Evolutionary conservation across 2,113 vertebrate genomes (phyloP).

Genomic region (Scophthalmus maximus): DNA sequence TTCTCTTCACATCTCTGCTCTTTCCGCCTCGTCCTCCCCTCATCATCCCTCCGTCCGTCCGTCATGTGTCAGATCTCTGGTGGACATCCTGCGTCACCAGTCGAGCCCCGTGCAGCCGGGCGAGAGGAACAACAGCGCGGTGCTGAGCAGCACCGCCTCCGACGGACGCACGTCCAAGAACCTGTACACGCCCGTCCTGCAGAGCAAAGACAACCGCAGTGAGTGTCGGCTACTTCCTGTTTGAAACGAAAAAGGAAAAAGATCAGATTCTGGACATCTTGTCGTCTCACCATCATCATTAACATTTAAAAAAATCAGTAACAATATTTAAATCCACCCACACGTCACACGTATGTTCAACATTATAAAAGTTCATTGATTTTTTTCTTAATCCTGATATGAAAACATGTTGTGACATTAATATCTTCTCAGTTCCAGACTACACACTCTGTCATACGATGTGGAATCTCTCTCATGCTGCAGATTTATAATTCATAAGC

Average conservation of each 20-base stretch:
- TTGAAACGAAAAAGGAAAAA: not conserved
- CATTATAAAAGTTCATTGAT: no score
- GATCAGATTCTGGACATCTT: no score
- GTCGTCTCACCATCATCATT: no score
- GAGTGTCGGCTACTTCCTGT: conserved; percentile 61
- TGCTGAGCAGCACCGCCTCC: conserved; percentile 73
- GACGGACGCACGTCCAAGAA: conserved; percentile 85
- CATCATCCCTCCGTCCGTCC: not conserved
- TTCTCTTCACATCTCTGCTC: not conserved
- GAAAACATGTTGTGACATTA: no score
- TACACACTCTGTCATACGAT: no score
- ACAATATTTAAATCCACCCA: no score
- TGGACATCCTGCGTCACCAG: conserved; percentile 92
- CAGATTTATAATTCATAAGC: no score
- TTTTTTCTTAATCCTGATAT: no score
- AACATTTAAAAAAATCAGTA: no score
- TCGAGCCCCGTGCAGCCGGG: conserved; percentile 85
- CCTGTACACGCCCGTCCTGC: conserved; percentile 86
- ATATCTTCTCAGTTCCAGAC: no score
- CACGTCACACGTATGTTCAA: no score
- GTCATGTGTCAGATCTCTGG: conserved; percentile 83
- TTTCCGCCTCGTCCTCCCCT: not conserved
- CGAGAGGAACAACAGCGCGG: conserved; percentile 85
- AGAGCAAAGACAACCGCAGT: conserved; percentile 90
- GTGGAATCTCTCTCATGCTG: no score